Conservation (phyloP, 1,140 invertebrate species). For the Magallana ariakensis region DNA sequence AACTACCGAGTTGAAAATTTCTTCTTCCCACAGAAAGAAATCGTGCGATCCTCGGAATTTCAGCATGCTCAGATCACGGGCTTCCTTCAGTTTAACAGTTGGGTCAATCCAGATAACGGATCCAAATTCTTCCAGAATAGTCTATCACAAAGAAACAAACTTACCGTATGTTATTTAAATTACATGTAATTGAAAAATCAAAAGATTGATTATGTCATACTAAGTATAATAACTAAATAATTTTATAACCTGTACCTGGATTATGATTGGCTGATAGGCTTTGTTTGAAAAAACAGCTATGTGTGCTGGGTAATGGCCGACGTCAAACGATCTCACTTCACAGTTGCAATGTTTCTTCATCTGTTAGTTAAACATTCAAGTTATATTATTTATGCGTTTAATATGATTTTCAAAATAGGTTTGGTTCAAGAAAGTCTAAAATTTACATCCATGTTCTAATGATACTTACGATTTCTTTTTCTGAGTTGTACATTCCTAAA, state of each 20-base stretch:
- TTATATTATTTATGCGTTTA: no score
- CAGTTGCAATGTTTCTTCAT: constrained; percentile 68
- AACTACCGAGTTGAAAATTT: constrained; percentile 56
- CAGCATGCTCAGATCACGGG: constrained; percentile 63
- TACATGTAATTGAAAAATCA: no score
- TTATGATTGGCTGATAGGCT: constrained; percentile 72
- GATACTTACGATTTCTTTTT: constrained; percentile 64
- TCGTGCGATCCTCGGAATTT: constrained; percentile 61
- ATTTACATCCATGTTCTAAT: no score
- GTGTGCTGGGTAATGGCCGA: constrained; percentile 64
- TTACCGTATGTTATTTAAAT: neutral
- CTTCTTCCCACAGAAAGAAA: constrained; percentile 71
- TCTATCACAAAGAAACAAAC: constrained; percentile 47
- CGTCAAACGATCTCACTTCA: constrained; percentile 67
- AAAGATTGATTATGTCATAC: no score
- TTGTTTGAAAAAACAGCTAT: constrained; percentile 62
- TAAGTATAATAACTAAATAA: no score
- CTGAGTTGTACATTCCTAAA: constrained; percentile 64
- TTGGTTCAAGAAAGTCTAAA: no score
- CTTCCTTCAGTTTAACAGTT: constrained; percentile 61
- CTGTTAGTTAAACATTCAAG: constrained; percentile 53
- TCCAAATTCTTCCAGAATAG: constrained; percentile 69
- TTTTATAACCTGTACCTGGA: constrained; percentile 61
- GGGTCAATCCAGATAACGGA: constrained; percentile 70
- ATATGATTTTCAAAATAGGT: no score